Evolutionary conservation across 1,140 invertebrate genomes (phyloP).

Genomic region (Megalonaias nervosa): DNA sequence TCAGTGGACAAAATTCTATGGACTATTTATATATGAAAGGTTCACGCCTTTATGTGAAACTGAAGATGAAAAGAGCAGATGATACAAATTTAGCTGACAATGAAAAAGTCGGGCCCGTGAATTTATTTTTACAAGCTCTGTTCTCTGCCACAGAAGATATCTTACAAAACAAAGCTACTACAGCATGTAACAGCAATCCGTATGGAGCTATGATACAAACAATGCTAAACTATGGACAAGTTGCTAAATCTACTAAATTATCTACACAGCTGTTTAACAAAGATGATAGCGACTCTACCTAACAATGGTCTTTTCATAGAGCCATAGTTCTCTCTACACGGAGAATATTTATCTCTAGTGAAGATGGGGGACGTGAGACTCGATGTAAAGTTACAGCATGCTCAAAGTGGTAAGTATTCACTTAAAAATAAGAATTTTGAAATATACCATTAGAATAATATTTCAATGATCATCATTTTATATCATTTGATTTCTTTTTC

Average conservation of each 20-base stretch:
- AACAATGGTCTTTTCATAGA: conserved; percentile 4
- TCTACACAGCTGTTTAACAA: neutral
- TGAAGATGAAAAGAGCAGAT: conserved; percentile 2
- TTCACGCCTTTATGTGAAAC: neutral
- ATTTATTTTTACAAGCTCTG: neutral
- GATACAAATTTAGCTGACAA: neutral
- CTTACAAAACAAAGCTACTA: no score
- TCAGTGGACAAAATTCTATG: no score
- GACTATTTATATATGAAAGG: conserved; percentile 1
- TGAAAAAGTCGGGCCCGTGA: neutral
- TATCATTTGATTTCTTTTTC: neutral
- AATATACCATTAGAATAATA: no score
- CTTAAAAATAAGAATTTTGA: no score
- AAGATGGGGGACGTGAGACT: conserved; percentile 23
- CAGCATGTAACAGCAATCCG: no score
- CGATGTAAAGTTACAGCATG: conserved; percentile 14
- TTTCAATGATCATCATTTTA: no score
- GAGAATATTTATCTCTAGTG: conserved; percentile 21
- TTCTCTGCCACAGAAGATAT: no score
- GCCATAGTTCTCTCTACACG: conserved; percentile 17
- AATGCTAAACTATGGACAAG: no score
- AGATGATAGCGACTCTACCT: neutral
- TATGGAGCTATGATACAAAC: no score
- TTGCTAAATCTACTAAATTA: no score
- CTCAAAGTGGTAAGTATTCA: conserved; percentile 5